These are phyloP conservation scores for Serrognathus titanus DNA, from an alignment of 2,888 invertebrate genomes.

Conservation along the genomic window DNA sequence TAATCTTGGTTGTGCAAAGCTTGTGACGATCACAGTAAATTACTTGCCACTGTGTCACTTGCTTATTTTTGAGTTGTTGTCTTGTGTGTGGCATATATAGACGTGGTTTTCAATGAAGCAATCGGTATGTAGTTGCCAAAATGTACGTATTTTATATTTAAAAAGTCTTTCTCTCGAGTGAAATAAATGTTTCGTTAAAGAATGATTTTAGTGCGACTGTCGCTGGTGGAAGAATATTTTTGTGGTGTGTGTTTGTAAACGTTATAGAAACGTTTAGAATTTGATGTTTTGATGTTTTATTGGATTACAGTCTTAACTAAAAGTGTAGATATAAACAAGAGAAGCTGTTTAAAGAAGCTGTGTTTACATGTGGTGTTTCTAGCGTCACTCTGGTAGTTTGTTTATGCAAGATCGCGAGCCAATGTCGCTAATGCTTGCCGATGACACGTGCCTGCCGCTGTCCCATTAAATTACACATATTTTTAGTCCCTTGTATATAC, in stretches of 20 bases:
- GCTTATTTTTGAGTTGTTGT: too few species aligned
- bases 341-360: conserved; percentile 19
- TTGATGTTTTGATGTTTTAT: background rate
- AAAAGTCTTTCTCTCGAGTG: too few species aligned
- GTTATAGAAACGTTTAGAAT: background rate
- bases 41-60: too few species aligned
- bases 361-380: conserved; percentile 21
- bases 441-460: conserved; percentile 35
- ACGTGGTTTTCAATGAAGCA: too few species aligned
- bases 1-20: too few species aligned
- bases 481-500: conserved; percentile 31
- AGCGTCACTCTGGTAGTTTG: conserved; percentile 26
- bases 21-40: too few species aligned
- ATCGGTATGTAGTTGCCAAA: too few species aligned
- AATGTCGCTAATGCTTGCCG: conserved; percentile 32
- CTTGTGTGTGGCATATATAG: too few species aligned
- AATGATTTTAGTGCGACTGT: too few species aligned
- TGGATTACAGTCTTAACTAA: conserved; percentile 1
- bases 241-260: background rate
- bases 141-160: too few species aligned
- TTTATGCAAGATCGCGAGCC: conserved; percentile 28
- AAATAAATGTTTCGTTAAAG: too few species aligned
- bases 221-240: background rate
- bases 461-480: conserved; percentile 37
- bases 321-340: conserved; percentile 9